phyloP scores from a whole-genome alignment of 2,797 vertebrate species.

The Sciurus carolinensis region DNA sequence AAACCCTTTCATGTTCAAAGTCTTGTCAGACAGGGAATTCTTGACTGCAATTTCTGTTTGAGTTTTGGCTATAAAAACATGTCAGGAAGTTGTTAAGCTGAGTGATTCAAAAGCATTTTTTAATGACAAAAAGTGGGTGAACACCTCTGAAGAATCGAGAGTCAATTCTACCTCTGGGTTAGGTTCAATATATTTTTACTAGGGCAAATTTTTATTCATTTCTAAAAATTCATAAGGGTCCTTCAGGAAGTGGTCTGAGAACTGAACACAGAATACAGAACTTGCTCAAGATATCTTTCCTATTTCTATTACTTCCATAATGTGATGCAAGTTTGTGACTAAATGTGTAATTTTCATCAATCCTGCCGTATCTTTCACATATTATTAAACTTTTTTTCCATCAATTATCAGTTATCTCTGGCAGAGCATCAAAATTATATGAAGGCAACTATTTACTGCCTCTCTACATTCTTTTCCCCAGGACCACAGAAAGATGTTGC shows the following conservation, averaged over 20 bases:
- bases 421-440: background rate
- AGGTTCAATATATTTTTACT: background rate
- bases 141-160: background rate
- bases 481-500: too few relatives aligned
- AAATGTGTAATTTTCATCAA: background rate
- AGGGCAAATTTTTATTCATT: background rate
- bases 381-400: background rate
- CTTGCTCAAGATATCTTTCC: background rate
- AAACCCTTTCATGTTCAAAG: slow-evolving; percentile 30
- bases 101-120: background rate
- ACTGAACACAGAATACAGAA: background rate
- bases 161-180: background rate
- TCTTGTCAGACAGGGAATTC: background rate
- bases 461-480: background rate
- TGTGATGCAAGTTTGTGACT: background rate
- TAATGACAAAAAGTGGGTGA: slow-evolving; percentile 13
- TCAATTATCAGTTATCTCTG: background rate
- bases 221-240: background rate
- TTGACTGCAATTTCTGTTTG: slow-evolving; percentile 38
- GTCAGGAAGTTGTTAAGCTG: background rate
- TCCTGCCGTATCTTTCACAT: background rate
- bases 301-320: background rate
- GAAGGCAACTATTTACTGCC: background rate
- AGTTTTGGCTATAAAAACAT: background rate
- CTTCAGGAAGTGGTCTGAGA: background rate